Conservation (phyloP, 2,888 invertebrate genomes). For the Xanthorhoe designata region DNA sequence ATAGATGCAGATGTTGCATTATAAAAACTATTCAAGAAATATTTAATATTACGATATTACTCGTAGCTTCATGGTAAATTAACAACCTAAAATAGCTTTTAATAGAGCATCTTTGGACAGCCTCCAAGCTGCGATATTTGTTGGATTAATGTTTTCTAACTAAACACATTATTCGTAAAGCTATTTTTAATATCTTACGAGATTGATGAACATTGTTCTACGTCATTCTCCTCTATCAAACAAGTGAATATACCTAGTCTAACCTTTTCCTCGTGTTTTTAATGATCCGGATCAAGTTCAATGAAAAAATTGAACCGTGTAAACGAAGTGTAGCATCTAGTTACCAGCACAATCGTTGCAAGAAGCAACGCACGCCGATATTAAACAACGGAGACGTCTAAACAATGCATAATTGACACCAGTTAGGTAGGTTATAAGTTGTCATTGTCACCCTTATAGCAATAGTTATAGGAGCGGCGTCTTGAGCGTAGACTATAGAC, state of each 20-base stretch:
- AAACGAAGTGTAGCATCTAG: conserved; percentile 12
- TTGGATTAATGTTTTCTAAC: conserved; percentile 59
- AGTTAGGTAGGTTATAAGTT: conserved; percentile 43
- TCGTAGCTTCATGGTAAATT: conserved; percentile 46
- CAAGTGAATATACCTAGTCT: neutral
- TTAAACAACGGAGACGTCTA: conserved; percentile 58
- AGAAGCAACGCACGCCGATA: conserved; percentile 46
- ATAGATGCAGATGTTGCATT: conserved; percentile 7
- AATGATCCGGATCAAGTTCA: conserved; percentile 2
- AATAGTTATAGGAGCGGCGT: conserved; percentile 38
- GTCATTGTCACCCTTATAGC: conserved; percentile 47
- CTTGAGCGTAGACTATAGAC: conserved; percentile 28
- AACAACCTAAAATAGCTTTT: conserved; percentile 46
- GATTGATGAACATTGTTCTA: conserved; percentile 46
- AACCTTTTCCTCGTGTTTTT: neutral
- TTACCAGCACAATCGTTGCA: conserved; percentile 19
- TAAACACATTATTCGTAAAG: conserved; percentile 58
- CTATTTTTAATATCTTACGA: conserved; percentile 33
- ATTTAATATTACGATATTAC: conserved; percentile 12
- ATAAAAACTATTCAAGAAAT: conserved; percentile 13
- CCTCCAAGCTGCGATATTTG: conserved; percentile 56
- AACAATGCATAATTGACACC: conserved; percentile 59
- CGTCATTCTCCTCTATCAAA: conserved; percentile 19
- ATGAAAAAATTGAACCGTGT: conserved; percentile 1
- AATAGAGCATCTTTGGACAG: conserved; percentile 52